phyloP scores from a whole-genome alignment of 2,888 invertebrate species.

The Cremastinae sp. region DNA sequence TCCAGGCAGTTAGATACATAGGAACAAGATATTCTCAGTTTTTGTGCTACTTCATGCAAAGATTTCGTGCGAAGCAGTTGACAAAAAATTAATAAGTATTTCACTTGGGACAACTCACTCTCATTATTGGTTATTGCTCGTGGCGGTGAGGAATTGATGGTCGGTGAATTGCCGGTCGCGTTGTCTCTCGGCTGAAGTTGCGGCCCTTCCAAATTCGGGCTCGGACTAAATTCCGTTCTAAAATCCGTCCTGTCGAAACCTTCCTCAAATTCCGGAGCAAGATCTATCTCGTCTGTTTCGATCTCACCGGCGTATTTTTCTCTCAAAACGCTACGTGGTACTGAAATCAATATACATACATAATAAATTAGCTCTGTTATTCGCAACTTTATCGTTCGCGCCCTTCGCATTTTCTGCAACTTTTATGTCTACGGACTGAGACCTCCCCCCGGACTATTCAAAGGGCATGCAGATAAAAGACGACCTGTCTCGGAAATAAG shows the following conservation, averaged over 20 bases:
- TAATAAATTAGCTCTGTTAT: neutral
- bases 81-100: slow-evolving; percentile 8
- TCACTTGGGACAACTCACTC: slow-evolving; percentile 69
- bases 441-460: no score
- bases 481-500: no score
- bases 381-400: neutral
- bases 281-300: slow-evolving; percentile 87
- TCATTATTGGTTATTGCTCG: slow-evolving; percentile 77
- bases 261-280: slow-evolving; percentile 77
- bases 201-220: slow-evolving; percentile 79
- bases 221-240: slow-evolving; percentile 79
- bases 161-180: slow-evolving; percentile 70
- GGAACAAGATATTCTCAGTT: no score
- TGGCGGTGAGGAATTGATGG: slow-evolving; percentile 77
- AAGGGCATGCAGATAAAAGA: no score
- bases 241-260: slow-evolving; percentile 81
- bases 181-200: slow-evolving; percentile 76
- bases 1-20: no score
- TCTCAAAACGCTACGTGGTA: slow-evolving; percentile 91
- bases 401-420: no score
- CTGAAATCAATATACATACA: slow-evolving; percentile 79
- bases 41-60: no score
- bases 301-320: slow-evolving; percentile 90
- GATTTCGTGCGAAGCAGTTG: slow-evolving; percentile 28
- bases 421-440: no score